A percentile compares a stretch with the other conserved stretches of the same genome.
These are phyloP conservation scores for Spodoptera littoralis DNA, from an alignment of 2,888 invertebrate species.

Conservation along the genomic window DNA sequence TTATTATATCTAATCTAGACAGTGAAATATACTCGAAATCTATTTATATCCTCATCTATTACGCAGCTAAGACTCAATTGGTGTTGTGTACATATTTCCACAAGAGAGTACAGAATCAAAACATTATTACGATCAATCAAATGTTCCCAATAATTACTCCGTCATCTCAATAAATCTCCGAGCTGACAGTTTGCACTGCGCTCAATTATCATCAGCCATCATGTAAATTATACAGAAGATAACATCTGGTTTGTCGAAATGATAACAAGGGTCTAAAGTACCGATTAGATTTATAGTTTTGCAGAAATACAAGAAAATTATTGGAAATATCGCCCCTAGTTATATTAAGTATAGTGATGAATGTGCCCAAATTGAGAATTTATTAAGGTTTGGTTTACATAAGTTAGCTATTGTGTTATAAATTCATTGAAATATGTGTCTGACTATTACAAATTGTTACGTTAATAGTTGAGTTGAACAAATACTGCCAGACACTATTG, in stretches of 20 bases:
- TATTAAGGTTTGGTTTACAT: background rate
- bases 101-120: background rate
- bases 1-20: too few species aligned
- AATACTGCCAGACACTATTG: too few species aligned
- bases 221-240: conserved; percentile 37
- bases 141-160: background rate
- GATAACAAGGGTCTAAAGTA: conserved; percentile 31
- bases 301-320: conserved; percentile 3
- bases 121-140: conserved; percentile 4
- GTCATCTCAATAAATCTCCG: conserved; percentile 17
- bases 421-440: too few species aligned
- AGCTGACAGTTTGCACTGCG: conserved; percentile 16
- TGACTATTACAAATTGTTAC: too few species aligned
- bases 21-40: too few species aligned
- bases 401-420: background rate
- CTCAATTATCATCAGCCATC: conserved; percentile 12
- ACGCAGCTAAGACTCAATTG: too few species aligned
- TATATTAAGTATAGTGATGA: conserved; percentile 7
- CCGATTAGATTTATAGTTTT: conserved; percentile 24
- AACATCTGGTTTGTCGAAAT: conserved; percentile 13
- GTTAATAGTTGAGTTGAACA: too few species aligned
- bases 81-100: too few species aligned
- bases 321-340: background rate
- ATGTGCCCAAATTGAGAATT: conserved; percentile 1
- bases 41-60: too few species aligned